These are phyloP conservation scores for Drosophila meridionalis DNA, from an alignment of 2,888 invertebrate genomes.

Conservation along the genomic window DNA sequence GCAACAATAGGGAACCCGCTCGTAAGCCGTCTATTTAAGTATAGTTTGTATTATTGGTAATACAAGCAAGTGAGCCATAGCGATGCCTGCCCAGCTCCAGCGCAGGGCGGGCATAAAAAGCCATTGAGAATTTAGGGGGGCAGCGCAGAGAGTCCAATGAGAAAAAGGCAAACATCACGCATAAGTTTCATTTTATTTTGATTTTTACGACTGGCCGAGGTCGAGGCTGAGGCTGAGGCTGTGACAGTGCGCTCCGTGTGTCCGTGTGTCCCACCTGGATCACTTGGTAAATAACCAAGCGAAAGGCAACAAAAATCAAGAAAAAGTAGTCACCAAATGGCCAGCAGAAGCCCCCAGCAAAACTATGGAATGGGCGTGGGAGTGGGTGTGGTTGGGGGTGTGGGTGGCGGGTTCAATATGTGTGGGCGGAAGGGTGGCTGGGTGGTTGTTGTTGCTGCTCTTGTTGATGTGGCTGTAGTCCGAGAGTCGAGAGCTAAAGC, in stretches of 20 bases:
- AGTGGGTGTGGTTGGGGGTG: too few species aligned
- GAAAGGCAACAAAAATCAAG: slow-evolving; percentile 63
- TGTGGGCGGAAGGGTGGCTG: not conserved
- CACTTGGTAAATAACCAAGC: slow-evolving; percentile 76
- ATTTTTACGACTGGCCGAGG: slow-evolving; percentile 77
- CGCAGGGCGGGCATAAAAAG: slow-evolving; percentile 33
- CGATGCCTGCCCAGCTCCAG: slow-evolving; percentile 2
- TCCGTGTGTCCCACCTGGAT: slow-evolving; percentile 82
- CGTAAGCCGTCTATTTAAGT: slow-evolving; percentile 23
- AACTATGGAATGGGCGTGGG: slow-evolving; percentile 6
- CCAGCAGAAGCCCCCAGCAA: slow-evolving; percentile 23
- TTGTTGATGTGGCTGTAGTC: slow-evolving; percentile 12
- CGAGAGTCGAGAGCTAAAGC: slow-evolving; percentile 63
- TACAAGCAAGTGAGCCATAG: slow-evolving; percentile 28
- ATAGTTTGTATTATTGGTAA: slow-evolving; percentile 56
- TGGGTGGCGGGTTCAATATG: slow-evolving; percentile 3
- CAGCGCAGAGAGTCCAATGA: slow-evolving; percentile 32
- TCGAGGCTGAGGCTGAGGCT: slow-evolving; percentile 11
- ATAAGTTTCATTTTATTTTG: slow-evolving; percentile 83
- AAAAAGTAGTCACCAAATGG: slow-evolving; percentile 56
- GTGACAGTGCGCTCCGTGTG: slow-evolving; percentile 49
- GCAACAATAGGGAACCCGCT: not conserved
- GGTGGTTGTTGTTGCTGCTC: slow-evolving; percentile 4
- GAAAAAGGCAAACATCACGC: slow-evolving; percentile 75
- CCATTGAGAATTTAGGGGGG: not conserved